Conservation (phyloP, 2,113 vertebrate species). For the Dicrurus megarhynchus region DNA sequence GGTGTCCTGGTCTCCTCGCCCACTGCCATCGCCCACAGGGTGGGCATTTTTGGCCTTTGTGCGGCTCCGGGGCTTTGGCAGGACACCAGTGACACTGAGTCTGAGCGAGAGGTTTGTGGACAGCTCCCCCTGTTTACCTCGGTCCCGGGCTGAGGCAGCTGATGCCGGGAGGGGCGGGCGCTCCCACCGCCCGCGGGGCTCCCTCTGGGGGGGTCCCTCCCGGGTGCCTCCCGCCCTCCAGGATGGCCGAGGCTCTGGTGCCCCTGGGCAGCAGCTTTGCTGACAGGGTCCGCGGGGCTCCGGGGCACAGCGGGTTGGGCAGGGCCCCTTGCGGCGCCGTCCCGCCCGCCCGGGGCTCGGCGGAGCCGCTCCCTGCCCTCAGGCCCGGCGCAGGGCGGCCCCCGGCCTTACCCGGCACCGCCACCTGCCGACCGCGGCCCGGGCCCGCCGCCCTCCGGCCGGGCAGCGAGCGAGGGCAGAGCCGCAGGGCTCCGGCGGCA, state of each 20-base stretch:
- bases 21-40: neutral
- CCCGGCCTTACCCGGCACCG: constrained; percentile 57
- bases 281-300: accelerated
- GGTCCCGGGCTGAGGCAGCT: accelerated
- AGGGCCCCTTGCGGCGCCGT: accelerated
- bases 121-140: accelerated
- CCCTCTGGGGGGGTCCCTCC: neutral
- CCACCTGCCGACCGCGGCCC: constrained; percentile 16
- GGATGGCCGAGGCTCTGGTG: accelerated
- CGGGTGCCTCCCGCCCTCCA: no score
- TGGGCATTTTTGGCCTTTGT: neutral
- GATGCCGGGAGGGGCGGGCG: accelerated
- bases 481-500: neutral
- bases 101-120: neutral
- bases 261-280: accelerated
- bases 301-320: accelerated
- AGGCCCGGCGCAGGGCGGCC: neutral
- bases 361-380: neutral
- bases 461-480: neutral
- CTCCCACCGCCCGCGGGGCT: neutral
- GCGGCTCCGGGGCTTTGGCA: neutral
- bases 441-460: neutral
- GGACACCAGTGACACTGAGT: accelerated
- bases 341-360: no score
- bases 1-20: neutral